These are phyloP conservation scores for Hyposmocoma kahamanoa DNA, from an alignment of 1,140 invertebrate genomes.

Conservation along the genomic window DNA sequence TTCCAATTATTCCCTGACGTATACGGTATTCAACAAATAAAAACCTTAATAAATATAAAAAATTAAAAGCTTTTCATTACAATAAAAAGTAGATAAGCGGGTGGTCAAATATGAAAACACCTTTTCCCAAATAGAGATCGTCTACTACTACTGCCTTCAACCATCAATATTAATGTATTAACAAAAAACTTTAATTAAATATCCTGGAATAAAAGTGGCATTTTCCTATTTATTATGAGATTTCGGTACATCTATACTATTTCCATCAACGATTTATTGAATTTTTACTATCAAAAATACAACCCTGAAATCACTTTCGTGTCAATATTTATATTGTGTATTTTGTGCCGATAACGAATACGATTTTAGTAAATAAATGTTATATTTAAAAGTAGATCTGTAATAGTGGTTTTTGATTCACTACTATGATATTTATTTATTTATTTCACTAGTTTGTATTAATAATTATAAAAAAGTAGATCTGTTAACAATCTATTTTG, in stretches of 20 bases:
- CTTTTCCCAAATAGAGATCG: neutral
- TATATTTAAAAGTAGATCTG: too few relatives aligned
- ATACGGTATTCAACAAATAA: too few relatives aligned
- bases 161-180: neutral
- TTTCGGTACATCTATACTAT: neutral
- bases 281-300: neutral
- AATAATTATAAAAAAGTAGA: neutral
- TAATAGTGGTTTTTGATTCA: too few relatives aligned
- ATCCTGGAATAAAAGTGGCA: too few relatives aligned
- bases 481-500: neutral
- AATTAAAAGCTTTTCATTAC: too few relatives aligned
- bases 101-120: neutral
- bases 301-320: neutral
- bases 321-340: neutral
- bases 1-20: too few relatives aligned
- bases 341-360: constrained; percentile 1
- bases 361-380: neutral
- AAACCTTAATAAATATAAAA: too few relatives aligned
- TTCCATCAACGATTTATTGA: neutral
- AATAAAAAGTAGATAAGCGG: too few relatives aligned
- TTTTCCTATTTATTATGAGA: too few relatives aligned
- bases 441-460: too few relatives aligned
- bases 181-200: neutral
- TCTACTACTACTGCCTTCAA: neutral
- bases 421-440: too few relatives aligned